phyloP scores from a whole-genome alignment of 2,888 invertebrate genomes.

The Sinotaia quadrata region DNA sequence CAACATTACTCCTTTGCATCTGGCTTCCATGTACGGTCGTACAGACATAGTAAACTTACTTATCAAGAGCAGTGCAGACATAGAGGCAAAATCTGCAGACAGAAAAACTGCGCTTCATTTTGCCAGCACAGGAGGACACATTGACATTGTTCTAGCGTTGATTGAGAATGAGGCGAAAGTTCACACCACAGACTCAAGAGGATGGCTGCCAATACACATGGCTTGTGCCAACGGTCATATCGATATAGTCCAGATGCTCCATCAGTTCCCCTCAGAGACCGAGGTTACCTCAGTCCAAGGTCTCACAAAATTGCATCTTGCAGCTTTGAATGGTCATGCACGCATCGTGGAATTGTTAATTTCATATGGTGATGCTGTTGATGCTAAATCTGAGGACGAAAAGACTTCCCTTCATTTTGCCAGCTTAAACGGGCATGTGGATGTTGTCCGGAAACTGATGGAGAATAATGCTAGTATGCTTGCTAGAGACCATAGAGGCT shows the following conservation, averaged over 20 bases:
- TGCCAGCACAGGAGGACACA: background rate
- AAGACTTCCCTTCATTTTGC: background rate
- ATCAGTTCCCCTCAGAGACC: too few relatives aligned
- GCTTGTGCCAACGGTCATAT: background rate
- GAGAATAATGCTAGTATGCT: background rate
- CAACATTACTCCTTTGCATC: background rate
- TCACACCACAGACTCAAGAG: background rate
- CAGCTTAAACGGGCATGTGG: background rate
- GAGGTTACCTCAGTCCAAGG: too few relatives aligned
- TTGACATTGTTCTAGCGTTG: background rate
- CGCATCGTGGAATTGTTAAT: too few relatives aligned
- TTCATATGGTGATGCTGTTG: background rate
- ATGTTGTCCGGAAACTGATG: background rate
- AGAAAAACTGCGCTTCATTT: background rate
- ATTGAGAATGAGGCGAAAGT: background rate
- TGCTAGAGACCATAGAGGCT: background rate
- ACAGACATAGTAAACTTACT: too few relatives aligned
- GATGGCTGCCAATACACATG: background rate
- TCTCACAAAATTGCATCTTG: too few relatives aligned
- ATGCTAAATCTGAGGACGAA: too few relatives aligned
- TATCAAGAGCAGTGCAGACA: background rate
- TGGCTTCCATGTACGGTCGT: background rate
- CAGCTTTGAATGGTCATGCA: too few relatives aligned
- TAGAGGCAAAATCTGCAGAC: background rate
- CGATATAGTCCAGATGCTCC: background rate